phyloP scores from a whole-genome alignment of 1,140 invertebrate genomes.

The Drosophila equinoxialis region DNA sequence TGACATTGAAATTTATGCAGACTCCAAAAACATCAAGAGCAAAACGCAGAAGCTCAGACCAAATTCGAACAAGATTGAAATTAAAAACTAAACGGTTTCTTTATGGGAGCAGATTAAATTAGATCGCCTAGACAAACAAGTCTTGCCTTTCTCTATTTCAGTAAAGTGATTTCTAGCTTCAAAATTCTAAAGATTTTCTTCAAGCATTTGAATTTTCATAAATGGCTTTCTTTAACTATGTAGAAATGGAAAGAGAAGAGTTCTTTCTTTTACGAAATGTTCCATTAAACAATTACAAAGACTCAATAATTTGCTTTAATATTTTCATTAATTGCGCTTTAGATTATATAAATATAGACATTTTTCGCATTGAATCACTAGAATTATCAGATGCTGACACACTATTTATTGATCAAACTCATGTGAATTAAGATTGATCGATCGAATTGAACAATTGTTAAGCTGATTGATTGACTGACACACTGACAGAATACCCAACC shows the following conservation, averaged over 20 bases:
- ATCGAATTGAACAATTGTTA: slow-evolving; percentile 12
- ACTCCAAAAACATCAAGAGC: not conserved
- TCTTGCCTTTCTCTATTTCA: too few relatives aligned
- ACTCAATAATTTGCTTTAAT: not conserved
- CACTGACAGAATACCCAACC: slow-evolving; percentile 3
- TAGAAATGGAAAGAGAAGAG: too few relatives aligned
- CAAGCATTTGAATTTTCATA: too few relatives aligned
- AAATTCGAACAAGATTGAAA: slow-evolving; percentile 4
- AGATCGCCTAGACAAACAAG: not conserved
- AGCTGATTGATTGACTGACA: slow-evolving; percentile 18
- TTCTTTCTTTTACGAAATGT: too few relatives aligned
- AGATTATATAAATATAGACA: not conserved
- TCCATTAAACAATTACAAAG: too few relatives aligned
- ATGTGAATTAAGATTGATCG: slow-evolving; percentile 18
- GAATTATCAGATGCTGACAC: not conserved
- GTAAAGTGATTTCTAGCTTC: too few relatives aligned
- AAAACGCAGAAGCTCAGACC: slow-evolving; percentile 19
- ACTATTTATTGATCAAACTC: not conserved
- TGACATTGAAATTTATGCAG: slow-evolving; percentile 77
- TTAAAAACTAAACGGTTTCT: not conserved
- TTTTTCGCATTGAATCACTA: not conserved
- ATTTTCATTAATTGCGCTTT: slow-evolving; percentile 22
- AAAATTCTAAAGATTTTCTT: too few relatives aligned
- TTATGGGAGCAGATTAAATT: not conserved
- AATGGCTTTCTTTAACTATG: too few relatives aligned